phyloP scores from a whole-genome alignment of 2,888 invertebrate species.

The Liodrosophila aerea region DNA sequence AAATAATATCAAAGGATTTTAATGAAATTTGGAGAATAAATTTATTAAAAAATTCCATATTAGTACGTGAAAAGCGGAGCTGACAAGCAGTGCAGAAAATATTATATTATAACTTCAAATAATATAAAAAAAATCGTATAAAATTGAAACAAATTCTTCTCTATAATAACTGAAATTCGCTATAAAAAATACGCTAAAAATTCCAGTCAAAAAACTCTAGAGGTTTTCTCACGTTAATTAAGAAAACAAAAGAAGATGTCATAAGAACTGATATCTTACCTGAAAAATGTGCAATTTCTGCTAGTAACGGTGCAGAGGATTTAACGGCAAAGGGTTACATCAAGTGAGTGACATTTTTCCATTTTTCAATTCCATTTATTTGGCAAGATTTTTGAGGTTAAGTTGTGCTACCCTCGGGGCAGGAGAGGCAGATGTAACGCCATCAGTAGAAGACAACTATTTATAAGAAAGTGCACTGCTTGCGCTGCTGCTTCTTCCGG shows the following conservation, averaged over 20 bases:
- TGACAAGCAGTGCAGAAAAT: too few relatives aligned
- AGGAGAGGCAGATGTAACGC: slow-evolving; percentile 49
- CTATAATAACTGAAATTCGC: too few relatives aligned
- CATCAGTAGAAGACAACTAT: too few relatives aligned
- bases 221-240: slow-evolving; percentile 70
- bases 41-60: not conserved
- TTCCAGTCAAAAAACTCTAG: slow-evolving; percentile 9
- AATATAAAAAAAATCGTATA: not conserved
- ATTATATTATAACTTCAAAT: too few relatives aligned
- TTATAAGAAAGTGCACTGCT: not conserved
- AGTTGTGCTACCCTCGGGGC: slow-evolving; percentile 5
- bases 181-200: slow-evolving; percentile 1
- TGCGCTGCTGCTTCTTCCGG: slow-evolving; percentile 50
- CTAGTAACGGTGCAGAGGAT: too few relatives aligned
- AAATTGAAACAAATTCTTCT: too few relatives aligned
- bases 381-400: slow-evolving; percentile 35
- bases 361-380: slow-evolving; percentile 26
- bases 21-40: too few relatives aligned
- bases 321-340: slow-evolving; percentile 50
- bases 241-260: slow-evolving; percentile 27
- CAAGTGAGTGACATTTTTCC: slow-evolving; percentile 66
- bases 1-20: slow-evolving; percentile 16
- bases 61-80: too few relatives aligned
- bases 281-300: too few relatives aligned
- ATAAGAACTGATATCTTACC: slow-evolving; percentile 9